Percentiles rank a stretch among this genome's conserved stretches.
Evolutionary conservation across 1,140 invertebrate genomes (phyloP).

Genomic region (Plectus sambesii): DNA sequence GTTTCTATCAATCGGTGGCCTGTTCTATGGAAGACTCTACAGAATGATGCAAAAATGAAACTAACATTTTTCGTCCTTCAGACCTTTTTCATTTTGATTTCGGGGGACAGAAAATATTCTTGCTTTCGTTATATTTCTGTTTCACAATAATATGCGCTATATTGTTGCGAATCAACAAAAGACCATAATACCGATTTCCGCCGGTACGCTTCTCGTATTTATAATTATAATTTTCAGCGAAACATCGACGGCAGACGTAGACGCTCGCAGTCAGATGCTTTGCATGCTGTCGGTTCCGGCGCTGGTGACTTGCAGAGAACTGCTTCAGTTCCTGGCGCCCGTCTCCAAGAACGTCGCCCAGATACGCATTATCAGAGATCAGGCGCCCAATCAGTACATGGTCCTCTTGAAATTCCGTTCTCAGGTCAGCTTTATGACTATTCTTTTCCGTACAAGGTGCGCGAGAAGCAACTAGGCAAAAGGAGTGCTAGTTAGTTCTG

Average conservation of each 20-base stretch:
- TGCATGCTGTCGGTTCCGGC: conserved; percentile 81
- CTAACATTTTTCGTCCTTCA: conserved; percentile 16
- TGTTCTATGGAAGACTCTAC: no score
- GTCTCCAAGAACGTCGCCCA: conserved; percentile 71
- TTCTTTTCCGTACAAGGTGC: background rate
- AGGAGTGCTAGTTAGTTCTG: no score
- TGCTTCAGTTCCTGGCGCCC: conserved; percentile 84
- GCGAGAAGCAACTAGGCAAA: conserved; percentile 24
- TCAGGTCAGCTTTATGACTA: conserved; percentile 49
- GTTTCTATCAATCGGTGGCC: no score
- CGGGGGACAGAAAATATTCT: no score
- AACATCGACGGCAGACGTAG: conserved; percentile 9
- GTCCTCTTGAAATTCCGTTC: conserved; percentile 70
- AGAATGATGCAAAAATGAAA: no score
- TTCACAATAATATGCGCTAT: no score
- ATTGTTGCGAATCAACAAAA: no score
- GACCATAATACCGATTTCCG: background rate
- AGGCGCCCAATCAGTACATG: conserved; percentile 89
- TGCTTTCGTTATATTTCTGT: no score
- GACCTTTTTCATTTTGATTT: conserved; percentile 17
- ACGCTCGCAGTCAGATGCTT: conserved; percentile 64
- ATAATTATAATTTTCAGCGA: conserved; percentile 19
- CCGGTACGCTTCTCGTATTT: background rate
- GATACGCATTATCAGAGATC: conserved; percentile 73
- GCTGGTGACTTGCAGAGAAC: conserved; percentile 78